Conservation (phyloP, 92 coral and sea anemone genomes). For the Heteractis magnifica region DNA sequence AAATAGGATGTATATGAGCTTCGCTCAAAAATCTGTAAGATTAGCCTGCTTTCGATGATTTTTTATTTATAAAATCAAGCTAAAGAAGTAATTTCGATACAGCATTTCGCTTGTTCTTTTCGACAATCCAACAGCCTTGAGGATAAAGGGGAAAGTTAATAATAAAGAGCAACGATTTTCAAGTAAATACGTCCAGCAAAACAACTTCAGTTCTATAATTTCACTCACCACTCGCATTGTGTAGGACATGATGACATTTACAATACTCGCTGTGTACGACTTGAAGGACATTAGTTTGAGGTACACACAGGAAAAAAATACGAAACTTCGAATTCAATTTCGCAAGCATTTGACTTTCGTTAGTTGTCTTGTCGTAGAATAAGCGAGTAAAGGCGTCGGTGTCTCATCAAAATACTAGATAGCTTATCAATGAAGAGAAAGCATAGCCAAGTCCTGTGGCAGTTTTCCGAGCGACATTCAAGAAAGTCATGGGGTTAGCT, state of each 20-base stretch:
- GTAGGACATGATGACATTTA: background rate
- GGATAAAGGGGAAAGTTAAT: background rate
- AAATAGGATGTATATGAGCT: conserved; percentile 3
- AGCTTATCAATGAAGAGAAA: background rate
- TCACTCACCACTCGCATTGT: background rate
- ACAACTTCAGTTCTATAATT: background rate
- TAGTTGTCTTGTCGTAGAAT: background rate
- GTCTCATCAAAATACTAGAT: background rate
- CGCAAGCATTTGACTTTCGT: background rate
- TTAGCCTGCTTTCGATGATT: background rate
- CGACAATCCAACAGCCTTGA: background rate
- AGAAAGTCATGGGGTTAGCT: conserved; percentile 1
- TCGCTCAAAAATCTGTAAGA: background rate
- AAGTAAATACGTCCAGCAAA: conserved; percentile 12
- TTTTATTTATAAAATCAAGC: background rate
- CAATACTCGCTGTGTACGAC: background rate
- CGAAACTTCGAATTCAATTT: background rate
- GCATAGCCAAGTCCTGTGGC: background rate
- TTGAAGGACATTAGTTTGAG: conserved; percentile 1
- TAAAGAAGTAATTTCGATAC: background rate
- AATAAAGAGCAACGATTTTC: conserved; percentile 12
- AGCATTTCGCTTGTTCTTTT: background rate
- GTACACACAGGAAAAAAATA: background rate
- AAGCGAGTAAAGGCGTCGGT: conserved; percentile 6
- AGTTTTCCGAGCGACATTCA: background rate